A percentile compares a stretch with the other conserved stretches of the same genome.
Evolutionary conservation across 2,888 invertebrate species (phyloP).

Genomic region (Pseudeuparius sepicola): DNA sequence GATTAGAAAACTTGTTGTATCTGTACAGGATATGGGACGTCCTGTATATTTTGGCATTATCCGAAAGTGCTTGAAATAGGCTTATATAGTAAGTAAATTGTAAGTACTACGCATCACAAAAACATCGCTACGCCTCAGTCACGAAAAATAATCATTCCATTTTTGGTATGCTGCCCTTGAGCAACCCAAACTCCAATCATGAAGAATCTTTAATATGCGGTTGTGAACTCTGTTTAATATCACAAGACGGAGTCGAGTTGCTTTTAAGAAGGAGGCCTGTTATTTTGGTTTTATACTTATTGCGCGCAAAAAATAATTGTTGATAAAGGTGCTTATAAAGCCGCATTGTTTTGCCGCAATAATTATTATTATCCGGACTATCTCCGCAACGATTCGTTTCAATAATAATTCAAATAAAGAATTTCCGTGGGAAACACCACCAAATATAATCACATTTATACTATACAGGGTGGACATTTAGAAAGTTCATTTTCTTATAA

Average conservation of each 20-base stretch:
- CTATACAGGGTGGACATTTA: no score
- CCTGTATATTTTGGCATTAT: no score
- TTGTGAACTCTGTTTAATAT: slow-evolving; percentile 25
- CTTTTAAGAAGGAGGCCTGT: slow-evolving; percentile 14
- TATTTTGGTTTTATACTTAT: slow-evolving; percentile 18
- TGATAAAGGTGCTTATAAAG: not conserved
- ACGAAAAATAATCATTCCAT: slow-evolving; percentile 37
- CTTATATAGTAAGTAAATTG: slow-evolving; percentile 21
- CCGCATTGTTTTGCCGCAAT: no score
- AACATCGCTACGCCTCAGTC: slow-evolving; percentile 33
- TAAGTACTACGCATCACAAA: slow-evolving; percentile 29
- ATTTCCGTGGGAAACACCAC: no score
- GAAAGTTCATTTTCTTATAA: no score
- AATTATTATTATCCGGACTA: no score
- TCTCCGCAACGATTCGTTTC: no score
- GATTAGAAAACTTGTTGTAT: no score
- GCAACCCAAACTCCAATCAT: slow-evolving; percentile 27
- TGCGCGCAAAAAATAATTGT: slow-evolving; percentile 4
- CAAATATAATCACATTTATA: no score
- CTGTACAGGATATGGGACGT: no score
- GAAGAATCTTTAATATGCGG: slow-evolving; percentile 32
- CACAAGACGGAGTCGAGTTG: slow-evolving; percentile 17
- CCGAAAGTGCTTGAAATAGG: no score
- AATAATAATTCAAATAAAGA: no score
- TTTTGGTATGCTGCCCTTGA: slow-evolving; percentile 38